Percentiles rank a stretch among this genome's conserved stretches.
phyloP scores from a whole-genome alignment of 2,113 vertebrate genomes.

The Cyphomyrus discorhynchus region DNA sequence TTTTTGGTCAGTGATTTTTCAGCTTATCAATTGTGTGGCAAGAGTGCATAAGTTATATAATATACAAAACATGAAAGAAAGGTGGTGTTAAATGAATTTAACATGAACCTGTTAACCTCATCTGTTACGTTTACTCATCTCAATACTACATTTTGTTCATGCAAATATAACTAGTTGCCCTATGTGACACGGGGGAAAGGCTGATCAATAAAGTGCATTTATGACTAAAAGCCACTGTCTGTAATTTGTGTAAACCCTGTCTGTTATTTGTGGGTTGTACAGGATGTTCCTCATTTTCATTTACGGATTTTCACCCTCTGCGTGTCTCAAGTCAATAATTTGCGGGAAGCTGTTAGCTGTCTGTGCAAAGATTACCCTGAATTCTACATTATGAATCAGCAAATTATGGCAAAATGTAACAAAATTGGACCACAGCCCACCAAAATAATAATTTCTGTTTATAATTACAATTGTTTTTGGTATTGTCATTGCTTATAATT shows the following conservation, averaged over 20 bases:
- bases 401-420: slow-evolving; percentile 2
- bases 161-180: not conserved
- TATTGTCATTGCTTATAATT: not conserved
- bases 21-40: not conserved
- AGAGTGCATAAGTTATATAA: not conserved
- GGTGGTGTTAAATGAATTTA: not conserved
- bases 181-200: not conserved
- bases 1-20: not conserved
- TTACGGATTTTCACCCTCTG: not conserved
- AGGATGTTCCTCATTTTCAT: not conserved
- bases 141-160: not conserved
- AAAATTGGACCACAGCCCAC: not conserved
- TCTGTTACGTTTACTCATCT: not conserved
- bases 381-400: not conserved
- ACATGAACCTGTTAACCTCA: not conserved
- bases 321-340: not conserved
- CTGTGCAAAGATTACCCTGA: not conserved
- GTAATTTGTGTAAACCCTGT: not conserved
- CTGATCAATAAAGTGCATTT: not conserved
- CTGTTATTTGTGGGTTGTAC: not conserved
- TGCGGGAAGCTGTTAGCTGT: not conserved
- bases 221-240: not conserved
- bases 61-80: not conserved
- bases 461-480: not conserved
- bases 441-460: not conserved